Evolutionary conservation across 2,888 invertebrate species (phyloP).

Genomic region (Scaeva pyrastri): DNA sequence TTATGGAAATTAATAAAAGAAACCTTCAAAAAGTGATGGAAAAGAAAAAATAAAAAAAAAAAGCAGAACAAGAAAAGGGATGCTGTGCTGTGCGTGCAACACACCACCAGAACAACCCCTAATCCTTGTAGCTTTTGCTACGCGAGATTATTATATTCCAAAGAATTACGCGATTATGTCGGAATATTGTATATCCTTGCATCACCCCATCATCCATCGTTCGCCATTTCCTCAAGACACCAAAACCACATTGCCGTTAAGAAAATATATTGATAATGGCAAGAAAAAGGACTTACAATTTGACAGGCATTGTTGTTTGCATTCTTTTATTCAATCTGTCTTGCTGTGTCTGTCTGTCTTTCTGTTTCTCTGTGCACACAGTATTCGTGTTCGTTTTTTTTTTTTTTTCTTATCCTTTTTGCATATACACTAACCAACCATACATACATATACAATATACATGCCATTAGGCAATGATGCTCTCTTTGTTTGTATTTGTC

Average conservation of each 20-base stretch:
- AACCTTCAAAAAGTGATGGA: slow-evolving; percentile 55
- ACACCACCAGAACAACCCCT: slow-evolving; percentile 43
- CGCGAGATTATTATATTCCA: slow-evolving; percentile 50
- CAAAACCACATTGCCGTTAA: slow-evolving; percentile 4
- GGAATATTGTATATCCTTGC: slow-evolving; percentile 36
- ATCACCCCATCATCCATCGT: slow-evolving; percentile 14
- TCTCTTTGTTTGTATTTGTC: slow-evolving; percentile 65
- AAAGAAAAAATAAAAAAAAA: slow-evolving; percentile 16
- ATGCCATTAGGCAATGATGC: slow-evolving; percentile 71
- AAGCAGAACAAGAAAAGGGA: not conserved
- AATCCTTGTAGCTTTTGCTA: slow-evolving; percentile 54
- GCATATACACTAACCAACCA: slow-evolving; percentile 35
- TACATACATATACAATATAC: not conserved
- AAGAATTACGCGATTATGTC: slow-evolving; percentile 48
- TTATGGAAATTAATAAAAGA: slow-evolving; percentile 72
- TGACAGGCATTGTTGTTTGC: slow-evolving; percentile 74
- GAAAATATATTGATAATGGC: slow-evolving; percentile 60
- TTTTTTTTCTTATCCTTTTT: slow-evolving; percentile 44
- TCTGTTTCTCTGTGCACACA: slow-evolving; percentile 10
- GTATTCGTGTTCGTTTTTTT: not conserved
- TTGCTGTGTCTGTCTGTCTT: slow-evolving; percentile 29
- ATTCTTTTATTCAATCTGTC: slow-evolving; percentile 65
- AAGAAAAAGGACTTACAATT: slow-evolving; percentile 65
- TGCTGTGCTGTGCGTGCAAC: slow-evolving; percentile 10
- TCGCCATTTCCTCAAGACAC: not conserved